phyloP scores from a whole-genome alignment of 1,140 invertebrate genomes.

The Cataglyphis hispanica region DNA sequence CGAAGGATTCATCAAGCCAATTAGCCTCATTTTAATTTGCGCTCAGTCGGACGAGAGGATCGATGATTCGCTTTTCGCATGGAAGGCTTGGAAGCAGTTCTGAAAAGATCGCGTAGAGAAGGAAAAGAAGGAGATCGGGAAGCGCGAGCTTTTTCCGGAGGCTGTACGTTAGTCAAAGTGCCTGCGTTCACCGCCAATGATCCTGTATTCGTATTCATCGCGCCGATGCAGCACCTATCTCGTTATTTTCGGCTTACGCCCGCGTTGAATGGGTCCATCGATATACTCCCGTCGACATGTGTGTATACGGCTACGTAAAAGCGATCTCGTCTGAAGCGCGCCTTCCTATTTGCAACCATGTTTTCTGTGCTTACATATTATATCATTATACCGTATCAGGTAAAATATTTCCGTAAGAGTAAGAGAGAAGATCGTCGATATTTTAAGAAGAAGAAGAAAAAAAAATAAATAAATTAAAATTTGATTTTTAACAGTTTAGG shows the following conservation, averaged over 20 bases:
- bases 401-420: slow-evolving; percentile 13
- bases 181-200: slow-evolving; percentile 62
- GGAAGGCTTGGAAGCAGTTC: slow-evolving; percentile 1
- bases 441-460: background rate
- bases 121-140: slow-evolving; percentile 34
- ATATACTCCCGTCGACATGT: background rate
- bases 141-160: slow-evolving; percentile 17
- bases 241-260: slow-evolving; percentile 80
- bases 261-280: slow-evolving; percentile 62
- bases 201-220: slow-evolving; percentile 69
- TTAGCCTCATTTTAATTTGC: slow-evolving; percentile 47
- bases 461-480: background rate
- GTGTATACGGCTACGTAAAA: background rate
- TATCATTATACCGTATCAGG: slow-evolving; percentile 4
- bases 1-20: background rate
- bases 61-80: slow-evolving; percentile 10
- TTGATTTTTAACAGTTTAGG: background rate
- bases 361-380: slow-evolving; percentile 63
- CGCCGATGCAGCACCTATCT: slow-evolving; percentile 70
- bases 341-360: slow-evolving; percentile 19
- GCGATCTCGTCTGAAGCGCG: slow-evolving; percentile 31
- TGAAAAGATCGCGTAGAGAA: slow-evolving; percentile 39
- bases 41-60: slow-evolving; percentile 20
- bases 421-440: background rate
- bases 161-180: slow-evolving; percentile 68